Evolutionary conservation across 2,888 invertebrate genomes (phyloP), one percentile per base, ranked within the genome.

Genomic region (Dryococelus australis): DNA sequence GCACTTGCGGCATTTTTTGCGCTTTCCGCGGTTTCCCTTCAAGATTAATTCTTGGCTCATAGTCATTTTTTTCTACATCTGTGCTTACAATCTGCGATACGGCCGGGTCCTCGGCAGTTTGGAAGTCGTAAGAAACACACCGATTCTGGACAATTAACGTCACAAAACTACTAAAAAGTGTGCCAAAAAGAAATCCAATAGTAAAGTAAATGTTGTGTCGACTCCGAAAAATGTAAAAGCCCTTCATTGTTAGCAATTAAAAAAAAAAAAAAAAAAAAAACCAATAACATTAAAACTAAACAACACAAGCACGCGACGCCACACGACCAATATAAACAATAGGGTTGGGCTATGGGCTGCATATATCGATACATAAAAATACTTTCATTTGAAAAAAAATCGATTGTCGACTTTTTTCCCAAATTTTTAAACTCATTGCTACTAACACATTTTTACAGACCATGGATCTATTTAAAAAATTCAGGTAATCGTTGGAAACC

Each of bases 1-100:
- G 94, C 90, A 95, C 94, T 91, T 95, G 94, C 20, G 94, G 93
- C 89, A 91, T 91, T 90, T 93, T 93, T 89, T 93, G 92, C 1
- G 93, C 93, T 85, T 91, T 92, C 53, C 91, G 91, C 0, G 93
- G 93, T 89, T 93, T 93, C 27, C 91, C 92, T 20, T 92, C 92
- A 10, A 93, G 90, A 89, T 93, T 93, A 88, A 93, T 92, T 88
- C 91, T 92, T 2, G 93, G 93, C 87, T 93, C 92, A 88, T 93
- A 93, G 80, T 93, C 93, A 86, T 93, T 93, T 12, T 90, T 79
- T 43, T 65, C 65, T 65, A 24, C 10, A 65, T 8, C 16, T 65
- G 65, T 24, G 6, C 1, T 65, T 16, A 65, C 6, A 24, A 65
- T 9, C 65, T 0, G 13, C n/a, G 65, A 65, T 24, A 65, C 65